Evolutionary conservation across 2,888 invertebrate genomes (phyloP).

Genomic region (Acrobasis consociella): DNA sequence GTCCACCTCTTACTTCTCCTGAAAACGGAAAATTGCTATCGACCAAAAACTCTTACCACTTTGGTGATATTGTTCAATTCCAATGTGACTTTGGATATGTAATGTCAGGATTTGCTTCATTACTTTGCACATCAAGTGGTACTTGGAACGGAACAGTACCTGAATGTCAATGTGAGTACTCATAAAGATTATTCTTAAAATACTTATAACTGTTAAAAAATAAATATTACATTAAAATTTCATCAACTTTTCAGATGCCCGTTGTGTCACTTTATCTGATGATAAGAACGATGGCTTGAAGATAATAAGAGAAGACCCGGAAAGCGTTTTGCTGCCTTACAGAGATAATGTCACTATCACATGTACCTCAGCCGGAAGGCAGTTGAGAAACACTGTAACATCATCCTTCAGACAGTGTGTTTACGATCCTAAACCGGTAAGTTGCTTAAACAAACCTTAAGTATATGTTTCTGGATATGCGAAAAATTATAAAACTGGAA

Average conservation of each 20-base stretch:
- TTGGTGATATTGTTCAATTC: slow-evolving; percentile 94
- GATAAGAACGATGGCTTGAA: slow-evolving; percentile 93
- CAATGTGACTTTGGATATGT: slow-evolving; percentile 97
- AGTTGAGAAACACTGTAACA: slow-evolving; percentile 90
- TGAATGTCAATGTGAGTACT: slow-evolving; percentile 93
- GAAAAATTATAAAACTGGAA: too few relatives aligned
- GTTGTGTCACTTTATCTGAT: slow-evolving; percentile 94
- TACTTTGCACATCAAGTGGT: slow-evolving; percentile 94
- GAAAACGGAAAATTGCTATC: slow-evolving; percentile 93
- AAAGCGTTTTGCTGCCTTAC: slow-evolving; percentile 93
- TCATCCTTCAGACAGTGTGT: slow-evolving; percentile 96
- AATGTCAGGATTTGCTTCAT: slow-evolving; percentile 92
- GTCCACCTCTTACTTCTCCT: slow-evolving; percentile 88
- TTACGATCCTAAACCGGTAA: slow-evolving; percentile 94
- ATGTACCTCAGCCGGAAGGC: slow-evolving; percentile 90
- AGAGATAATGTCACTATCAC: slow-evolving; percentile 94
- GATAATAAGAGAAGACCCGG: slow-evolving; percentile 89
- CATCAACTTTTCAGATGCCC: slow-evolving; percentile 86
- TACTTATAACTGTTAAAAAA: neutral
- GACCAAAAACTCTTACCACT: slow-evolving; percentile 92
- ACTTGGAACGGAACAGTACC: slow-evolving; percentile 97
- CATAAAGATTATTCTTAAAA: neutral
- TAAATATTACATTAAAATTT: slow-evolving; percentile 10
- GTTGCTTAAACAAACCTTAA: slow-evolving; percentile 25
- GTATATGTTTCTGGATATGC: neutral